Conservation (phyloP, 2,113 vertebrate species). For the Pardalotus punctatus region DNA sequence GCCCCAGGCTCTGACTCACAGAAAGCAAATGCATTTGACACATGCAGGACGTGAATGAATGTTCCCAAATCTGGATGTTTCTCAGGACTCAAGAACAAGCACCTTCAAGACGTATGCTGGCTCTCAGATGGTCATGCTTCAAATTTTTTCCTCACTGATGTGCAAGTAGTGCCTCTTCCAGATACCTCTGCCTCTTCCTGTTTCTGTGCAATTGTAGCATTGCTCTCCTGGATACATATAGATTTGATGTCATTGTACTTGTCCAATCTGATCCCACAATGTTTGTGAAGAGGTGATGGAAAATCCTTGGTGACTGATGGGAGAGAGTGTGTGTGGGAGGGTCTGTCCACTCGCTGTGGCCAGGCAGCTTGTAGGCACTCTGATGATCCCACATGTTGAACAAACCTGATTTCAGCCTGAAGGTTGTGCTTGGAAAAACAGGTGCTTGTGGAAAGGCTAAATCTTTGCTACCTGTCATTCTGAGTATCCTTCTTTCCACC, state of each 20-base stretch:
- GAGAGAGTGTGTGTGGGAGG: not conserved
- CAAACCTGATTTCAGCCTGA: not conserved
- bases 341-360: not conserved
- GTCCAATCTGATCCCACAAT: not conserved
- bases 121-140: not conserved
- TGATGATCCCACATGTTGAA: not conserved
- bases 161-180: not conserved
- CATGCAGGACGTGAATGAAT: not conserved
- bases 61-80: not conserved
- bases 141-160: not conserved
- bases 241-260: not conserved
- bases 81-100: not conserved
- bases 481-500: not conserved
- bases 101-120: not conserved
- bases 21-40: not conserved
- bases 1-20: constrained; percentile 28
- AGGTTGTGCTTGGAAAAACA: not conserved
- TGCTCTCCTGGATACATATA: not conserved
- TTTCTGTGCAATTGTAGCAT: not conserved
- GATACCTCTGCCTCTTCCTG: not conserved
- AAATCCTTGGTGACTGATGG: not conserved
- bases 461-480: not conserved
- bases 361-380: not conserved
- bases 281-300: not conserved
- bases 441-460: not conserved